Evolutionary conservation across 2,113 vertebrate genomes (phyloP).

Genomic region (Turnix velox): DNA sequence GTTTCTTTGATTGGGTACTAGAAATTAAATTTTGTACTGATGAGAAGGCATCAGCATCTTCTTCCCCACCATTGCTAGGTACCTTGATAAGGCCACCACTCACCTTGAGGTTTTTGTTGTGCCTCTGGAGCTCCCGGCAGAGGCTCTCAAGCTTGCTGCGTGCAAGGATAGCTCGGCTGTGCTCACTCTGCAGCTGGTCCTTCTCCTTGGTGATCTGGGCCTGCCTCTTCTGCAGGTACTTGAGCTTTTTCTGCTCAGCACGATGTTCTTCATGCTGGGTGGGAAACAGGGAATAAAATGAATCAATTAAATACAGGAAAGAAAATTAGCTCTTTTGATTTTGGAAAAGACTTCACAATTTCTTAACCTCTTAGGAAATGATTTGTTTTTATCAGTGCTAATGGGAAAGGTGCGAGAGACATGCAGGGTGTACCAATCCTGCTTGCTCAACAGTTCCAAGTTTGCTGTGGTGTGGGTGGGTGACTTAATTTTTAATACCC

Average conservation of each 20-base stretch:
- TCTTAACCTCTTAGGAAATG: background rate
- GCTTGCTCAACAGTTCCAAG: background rate
- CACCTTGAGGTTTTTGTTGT: slow-evolving; percentile 89
- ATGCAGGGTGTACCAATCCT: background rate
- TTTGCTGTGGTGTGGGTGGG: background rate
- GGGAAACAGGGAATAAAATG: background rate
- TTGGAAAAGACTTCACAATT: background rate
- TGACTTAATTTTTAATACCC: background rate
- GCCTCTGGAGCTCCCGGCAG: slow-evolving; percentile 87
- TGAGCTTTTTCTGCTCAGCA: slow-evolving; percentile 77
- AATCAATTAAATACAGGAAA: background rate
- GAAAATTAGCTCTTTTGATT: background rate
- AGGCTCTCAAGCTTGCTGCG: slow-evolving; percentile 89
- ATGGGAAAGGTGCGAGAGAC: background rate
- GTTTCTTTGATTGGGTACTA: background rate
- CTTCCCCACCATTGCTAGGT: background rate
- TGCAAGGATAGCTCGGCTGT: slow-evolving; percentile 79
- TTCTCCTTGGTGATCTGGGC: slow-evolving; percentile 79
- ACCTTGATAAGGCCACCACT: background rate
- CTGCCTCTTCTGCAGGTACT: slow-evolving; percentile 81
- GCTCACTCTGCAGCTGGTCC: slow-evolving; percentile 87
- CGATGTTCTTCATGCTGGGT: slow-evolving; percentile 78
- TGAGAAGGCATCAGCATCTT: background rate
- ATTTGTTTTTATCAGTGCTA: background rate
- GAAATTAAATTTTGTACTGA: no score